phyloP scores from a whole-genome alignment of 2,113 vertebrate genomes.

The Sebastes fasciatus region DNA sequence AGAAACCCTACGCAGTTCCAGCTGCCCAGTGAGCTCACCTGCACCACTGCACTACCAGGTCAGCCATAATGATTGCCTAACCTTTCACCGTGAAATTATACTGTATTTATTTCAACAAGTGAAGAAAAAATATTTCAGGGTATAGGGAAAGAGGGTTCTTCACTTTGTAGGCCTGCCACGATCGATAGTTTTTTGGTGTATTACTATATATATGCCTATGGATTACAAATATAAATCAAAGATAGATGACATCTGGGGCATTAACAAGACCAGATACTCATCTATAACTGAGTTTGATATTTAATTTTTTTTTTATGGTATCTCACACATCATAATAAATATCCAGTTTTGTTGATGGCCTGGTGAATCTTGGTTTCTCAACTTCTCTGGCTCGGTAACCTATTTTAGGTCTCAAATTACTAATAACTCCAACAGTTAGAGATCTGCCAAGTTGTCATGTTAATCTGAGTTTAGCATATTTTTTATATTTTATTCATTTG shows the following conservation, averaged over 20 bases:
- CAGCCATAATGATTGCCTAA: background rate
- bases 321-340: background rate
- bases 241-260: background rate
- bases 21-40: constrained; percentile 96
- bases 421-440: background rate
- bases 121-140: background rate
- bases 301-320: too few species aligned
- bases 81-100: background rate
- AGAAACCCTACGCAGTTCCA: constrained; percentile 98
- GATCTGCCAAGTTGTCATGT: background rate
- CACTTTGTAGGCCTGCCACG: too few species aligned
- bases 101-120: background rate
- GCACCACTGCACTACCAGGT: constrained; percentile 98
- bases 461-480: background rate
- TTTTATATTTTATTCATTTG: background rate
- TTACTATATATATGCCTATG: too few species aligned
- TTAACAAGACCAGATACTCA: background rate
- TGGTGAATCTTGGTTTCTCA: background rate
- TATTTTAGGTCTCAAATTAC: background rate
- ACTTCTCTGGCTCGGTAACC: background rate
- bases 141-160: background rate
- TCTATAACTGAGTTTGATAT: too few species aligned
- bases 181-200: too few species aligned
- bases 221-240: too few species aligned
- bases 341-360: background rate